phyloP scores from a whole-genome alignment of 2,113 vertebrate genomes.

The Phocoena phocoena region DNA sequence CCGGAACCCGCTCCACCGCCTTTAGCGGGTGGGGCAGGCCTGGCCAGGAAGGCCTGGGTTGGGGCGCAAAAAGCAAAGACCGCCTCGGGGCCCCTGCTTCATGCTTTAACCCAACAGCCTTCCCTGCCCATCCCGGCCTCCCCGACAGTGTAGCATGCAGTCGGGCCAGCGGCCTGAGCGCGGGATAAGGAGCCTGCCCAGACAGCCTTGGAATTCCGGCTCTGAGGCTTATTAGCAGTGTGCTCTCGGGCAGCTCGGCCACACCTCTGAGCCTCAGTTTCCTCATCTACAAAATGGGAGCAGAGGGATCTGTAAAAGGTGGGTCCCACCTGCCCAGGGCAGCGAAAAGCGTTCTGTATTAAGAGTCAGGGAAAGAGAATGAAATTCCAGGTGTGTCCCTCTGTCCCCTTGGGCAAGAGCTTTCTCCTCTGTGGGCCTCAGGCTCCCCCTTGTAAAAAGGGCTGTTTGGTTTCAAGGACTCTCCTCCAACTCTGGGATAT shows the following conservation, averaged over 20 bases:
- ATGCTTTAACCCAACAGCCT: fast-evolving
- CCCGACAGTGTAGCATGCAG: too few relatives aligned
- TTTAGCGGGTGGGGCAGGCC: fast-evolving
- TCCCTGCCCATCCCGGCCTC: neutral
- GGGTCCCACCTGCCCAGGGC: neutral
- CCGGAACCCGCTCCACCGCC: fast-evolving
- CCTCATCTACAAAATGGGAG: neutral
- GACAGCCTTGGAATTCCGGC: neutral
- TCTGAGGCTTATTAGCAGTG: neutral
- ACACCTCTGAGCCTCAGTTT: conserved; percentile 6
- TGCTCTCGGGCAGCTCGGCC: neutral
- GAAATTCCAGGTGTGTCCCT: conserved; percentile 56
- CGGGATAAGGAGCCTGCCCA: neutral
- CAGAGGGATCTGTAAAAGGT: neutral
- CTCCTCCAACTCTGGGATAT: conserved; percentile 20
- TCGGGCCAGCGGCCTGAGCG: neutral
- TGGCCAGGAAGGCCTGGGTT: neutral
- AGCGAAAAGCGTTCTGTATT: neutral
- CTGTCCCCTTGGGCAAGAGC: conserved; percentile 3
- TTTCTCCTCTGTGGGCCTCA: conserved; percentile 44
- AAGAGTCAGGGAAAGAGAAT: conserved; percentile 25
- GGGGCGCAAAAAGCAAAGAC: neutral
- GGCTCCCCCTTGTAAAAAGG: conserved; percentile 44
- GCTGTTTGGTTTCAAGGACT: conserved; percentile 51
- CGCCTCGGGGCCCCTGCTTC: neutral